Evolutionary conservation across 2,113 vertebrate genomes (phyloP).

Genomic region (Macaca fascicularis): T2T-MFA8v1.1 NC_088394.1:51245501-51246000

Average conservation of each 20-base stretch:
- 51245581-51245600: slow-evolving; percentile 37
- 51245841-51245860: rapidly evolving
- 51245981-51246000: neutral
- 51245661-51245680: neutral
- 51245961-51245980: neutral
- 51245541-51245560: neutral
- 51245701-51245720: neutral
- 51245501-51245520: neutral
- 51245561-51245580: slow-evolving; percentile 16
- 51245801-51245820: neutral
- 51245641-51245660: neutral
- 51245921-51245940: neutral
- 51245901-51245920: rapidly evolving
- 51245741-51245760: neutral
- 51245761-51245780: neutral
- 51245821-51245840: neutral
- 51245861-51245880: neutral
- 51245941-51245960: neutral
- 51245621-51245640: neutral
- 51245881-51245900: neutral
- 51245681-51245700: neutral
- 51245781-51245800: rapidly evolving
- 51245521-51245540: rapidly evolving
- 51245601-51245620: slow-evolving; percentile 23
- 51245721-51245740: neutral